A percentile compares a stretch with the other conserved stretches of the same genome.
Conservation (phyloP, 2,797 vertebrate species). For the Natrix natrix region DNA sequence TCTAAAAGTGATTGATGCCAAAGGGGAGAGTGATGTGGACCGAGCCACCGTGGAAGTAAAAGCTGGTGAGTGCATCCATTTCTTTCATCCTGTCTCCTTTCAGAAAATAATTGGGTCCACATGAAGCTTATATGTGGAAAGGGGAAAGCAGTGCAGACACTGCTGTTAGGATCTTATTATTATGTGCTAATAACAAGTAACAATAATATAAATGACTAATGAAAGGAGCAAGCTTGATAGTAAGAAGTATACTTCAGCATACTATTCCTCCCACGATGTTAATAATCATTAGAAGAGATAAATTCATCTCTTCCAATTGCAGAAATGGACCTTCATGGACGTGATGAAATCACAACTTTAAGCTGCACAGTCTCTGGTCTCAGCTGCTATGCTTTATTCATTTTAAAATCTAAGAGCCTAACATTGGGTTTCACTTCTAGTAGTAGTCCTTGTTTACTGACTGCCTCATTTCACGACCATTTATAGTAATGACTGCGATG, state of each 20-base stretch:
- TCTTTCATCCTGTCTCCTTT: background rate
- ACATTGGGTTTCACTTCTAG: background rate
- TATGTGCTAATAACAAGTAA: background rate
- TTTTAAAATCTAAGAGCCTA: background rate
- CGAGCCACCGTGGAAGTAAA: slow-evolving; percentile 87
- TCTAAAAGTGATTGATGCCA: slow-evolving; percentile 89
- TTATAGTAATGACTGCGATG: background rate
- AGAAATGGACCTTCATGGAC: background rate
- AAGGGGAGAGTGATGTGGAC: slow-evolving; percentile 85
- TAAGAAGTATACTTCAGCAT: background rate
- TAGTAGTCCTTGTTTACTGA: background rate
- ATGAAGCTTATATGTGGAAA: background rate
- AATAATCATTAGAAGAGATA: background rate
- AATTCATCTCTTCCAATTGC: too few relatives aligned
- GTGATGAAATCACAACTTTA: background rate
- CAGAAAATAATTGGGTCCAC: background rate
- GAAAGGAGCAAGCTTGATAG: background rate
- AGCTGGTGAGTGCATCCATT: slow-evolving; percentile 76
- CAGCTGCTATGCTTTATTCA: background rate
- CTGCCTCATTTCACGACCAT: background rate
- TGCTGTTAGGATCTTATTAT: background rate
- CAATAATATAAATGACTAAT: background rate
- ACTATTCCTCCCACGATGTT: background rate
- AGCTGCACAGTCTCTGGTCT: background rate
- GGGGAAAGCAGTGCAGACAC: background rate